Percentiles rank a stretch among this genome's conserved stretches.
Evolutionary conservation across 1,140 invertebrate genomes (phyloP).

Genomic region (Drosophila mojavensis): DNA sequence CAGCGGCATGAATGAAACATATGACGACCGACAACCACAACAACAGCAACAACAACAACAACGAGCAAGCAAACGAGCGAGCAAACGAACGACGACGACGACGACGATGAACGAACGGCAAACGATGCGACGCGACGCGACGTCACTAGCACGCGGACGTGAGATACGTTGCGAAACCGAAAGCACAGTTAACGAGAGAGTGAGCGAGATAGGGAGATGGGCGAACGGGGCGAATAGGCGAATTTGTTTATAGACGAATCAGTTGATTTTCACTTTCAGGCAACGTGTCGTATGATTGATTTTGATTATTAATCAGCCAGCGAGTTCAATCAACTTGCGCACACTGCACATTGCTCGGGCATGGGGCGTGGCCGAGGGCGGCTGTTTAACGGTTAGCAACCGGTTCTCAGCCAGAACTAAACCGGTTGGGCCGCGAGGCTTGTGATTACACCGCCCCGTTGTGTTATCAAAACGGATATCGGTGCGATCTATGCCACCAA

Average conservation of each 20-base stretch:
- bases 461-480: constrained; percentile 13
- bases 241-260: not conserved
- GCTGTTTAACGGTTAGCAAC: not conserved
- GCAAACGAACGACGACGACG: constrained; percentile 12
- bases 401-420: not conserved
- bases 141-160: constrained; percentile 24
- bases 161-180: constrained; percentile 38
- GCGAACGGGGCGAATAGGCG: not conserved
- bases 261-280: constrained; percentile 51
- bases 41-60: constrained; percentile 20
- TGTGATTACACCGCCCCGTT: constrained; percentile 7
- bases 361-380: constrained; percentile 1
- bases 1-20: constrained; percentile 65
- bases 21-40: constrained; percentile 38
- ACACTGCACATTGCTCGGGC: not conserved
- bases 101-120: not conserved
- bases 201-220: constrained; percentile 3
- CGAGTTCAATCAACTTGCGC: constrained; percentile 33
- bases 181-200: constrained; percentile 22
- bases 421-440: not conserved
- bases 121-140: constrained; percentile 6
- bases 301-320: constrained; percentile 40
- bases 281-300: constrained; percentile 54
- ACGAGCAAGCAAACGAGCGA: constrained; percentile 9
- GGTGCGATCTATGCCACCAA: constrained; percentile 5